These are phyloP conservation scores for Palythoa heliodiscus DNA, from an alignment of 92 coral and sea anemone genomes.

Conservation along the genomic window DNA sequence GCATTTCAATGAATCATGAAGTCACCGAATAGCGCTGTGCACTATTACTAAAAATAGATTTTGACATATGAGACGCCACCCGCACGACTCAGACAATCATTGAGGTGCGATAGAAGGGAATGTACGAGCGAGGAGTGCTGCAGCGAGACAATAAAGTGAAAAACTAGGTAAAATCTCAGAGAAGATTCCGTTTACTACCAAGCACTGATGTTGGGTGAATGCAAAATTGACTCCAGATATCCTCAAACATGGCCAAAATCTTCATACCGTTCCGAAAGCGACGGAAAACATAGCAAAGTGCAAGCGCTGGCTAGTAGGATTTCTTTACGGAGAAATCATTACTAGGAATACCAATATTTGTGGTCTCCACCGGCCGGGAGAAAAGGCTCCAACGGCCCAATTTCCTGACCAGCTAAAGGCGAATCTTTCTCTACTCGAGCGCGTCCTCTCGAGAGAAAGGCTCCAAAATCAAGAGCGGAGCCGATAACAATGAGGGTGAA, in stretches of 20 bases:
- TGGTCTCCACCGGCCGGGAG: conserved; percentile 66
- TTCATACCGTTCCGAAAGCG: conserved; percentile 64
- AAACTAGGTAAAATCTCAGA: conserved; percentile 3
- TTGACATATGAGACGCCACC: conserved; percentile 56
- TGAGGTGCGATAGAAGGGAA: conserved; percentile 22
- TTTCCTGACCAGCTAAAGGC: conserved; percentile 64
- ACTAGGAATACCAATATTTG: conserved; percentile 63
- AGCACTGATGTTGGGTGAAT: conserved; percentile 58
- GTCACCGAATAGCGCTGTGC: conserved; percentile 49
- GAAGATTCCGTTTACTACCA: conserved; percentile 49
- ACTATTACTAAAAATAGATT: conserved; percentile 57
- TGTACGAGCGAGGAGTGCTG: conserved; percentile 1
- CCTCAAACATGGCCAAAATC: not conserved
- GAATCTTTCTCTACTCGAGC: conserved; percentile 45
- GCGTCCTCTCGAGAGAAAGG: conserved; percentile 52
- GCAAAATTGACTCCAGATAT: not conserved
- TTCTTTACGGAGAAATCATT: conserved; percentile 45
- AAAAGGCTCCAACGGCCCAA: conserved; percentile 54
- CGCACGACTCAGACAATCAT: conserved; percentile 65
- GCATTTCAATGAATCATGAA: no score
- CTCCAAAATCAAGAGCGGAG: conserved; percentile 44
- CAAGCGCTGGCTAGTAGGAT: conserved; percentile 55
- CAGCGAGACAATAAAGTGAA: not conserved
- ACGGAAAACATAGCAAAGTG: conserved; percentile 49
- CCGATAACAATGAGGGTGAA: not conserved